These are phyloP conservation scores for Metacarcinus magister DNA, from an alignment of 2,888 invertebrate species.

Conservation along the genomic window DNA sequence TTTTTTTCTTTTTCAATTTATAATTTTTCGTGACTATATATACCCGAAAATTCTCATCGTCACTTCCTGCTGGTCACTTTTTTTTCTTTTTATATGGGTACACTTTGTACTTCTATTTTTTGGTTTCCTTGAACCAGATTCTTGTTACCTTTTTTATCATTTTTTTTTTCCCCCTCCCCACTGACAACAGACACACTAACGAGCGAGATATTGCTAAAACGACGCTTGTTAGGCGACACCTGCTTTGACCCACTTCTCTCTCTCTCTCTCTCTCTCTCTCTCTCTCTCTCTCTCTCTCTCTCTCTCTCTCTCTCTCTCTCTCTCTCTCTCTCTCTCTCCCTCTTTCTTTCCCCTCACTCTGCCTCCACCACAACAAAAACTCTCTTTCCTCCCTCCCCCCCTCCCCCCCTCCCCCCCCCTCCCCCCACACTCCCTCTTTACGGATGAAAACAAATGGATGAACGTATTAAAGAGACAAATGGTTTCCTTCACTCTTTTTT, in stretches of 20 bases:
- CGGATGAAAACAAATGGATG: slow-evolving; percentile 45
- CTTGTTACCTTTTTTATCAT: neutral
- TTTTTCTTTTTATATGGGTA: neutral
- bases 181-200: neutral
- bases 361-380: no score
- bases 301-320: neutral
- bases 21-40: neutral
- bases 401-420: neutral
- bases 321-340: neutral
- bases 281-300: neutral
- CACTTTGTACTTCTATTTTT: neutral
- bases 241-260: neutral
- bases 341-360: neutral
- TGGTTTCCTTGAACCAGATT: neutral
- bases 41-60: neutral
- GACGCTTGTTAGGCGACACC: slow-evolving; percentile 4
- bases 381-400: no score
- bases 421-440: neutral
- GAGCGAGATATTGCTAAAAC: neutral
- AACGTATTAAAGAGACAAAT: slow-evolving; percentile 48
- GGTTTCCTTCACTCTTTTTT: slow-evolving; percentile 30
- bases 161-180: neutral
- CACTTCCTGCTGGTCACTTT: neutral
- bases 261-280: slow-evolving; percentile 19
- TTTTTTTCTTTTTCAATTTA: neutral